phyloP scores from a whole-genome alignment of 2,888 invertebrate species.

The Conchocele bisecta region DNA sequence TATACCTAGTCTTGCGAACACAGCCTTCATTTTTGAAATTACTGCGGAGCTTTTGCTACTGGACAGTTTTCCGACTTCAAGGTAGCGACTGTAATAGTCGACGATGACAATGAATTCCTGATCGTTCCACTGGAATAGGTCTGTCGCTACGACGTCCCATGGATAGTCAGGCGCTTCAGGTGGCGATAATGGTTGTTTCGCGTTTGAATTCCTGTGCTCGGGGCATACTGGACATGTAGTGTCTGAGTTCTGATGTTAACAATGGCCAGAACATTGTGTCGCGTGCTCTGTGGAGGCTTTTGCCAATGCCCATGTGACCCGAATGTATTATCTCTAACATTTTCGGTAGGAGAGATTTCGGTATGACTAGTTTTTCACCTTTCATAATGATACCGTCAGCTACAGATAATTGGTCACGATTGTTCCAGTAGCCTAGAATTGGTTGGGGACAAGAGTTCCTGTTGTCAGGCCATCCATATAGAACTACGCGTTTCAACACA shows the following conservation, averaged over 20 bases:
- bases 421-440: slow-evolving; percentile 15
- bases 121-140: slow-evolving; percentile 46
- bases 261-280: slow-evolving; percentile 58
- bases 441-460: neutral
- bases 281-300: slow-evolving; percentile 37
- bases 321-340: slow-evolving; percentile 48
- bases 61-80: slow-evolving; percentile 21
- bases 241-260: slow-evolving; percentile 35
- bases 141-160: slow-evolving; percentile 53
- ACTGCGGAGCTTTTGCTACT: slow-evolving; percentile 3
- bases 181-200: slow-evolving; percentile 48
- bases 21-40: slow-evolving; percentile 11
- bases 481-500: slow-evolving; percentile 11
- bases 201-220: slow-evolving; percentile 37
- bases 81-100: slow-evolving; percentile 40
- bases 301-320: slow-evolving; percentile 58
- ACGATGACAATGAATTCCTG: slow-evolving; percentile 44
- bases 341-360: slow-evolving; percentile 20
- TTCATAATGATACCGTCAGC: slow-evolving; percentile 30
- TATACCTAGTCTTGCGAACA: slow-evolving; percentile 6
- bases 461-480: slow-evolving; percentile 24
- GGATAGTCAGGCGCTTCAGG: slow-evolving; percentile 35
- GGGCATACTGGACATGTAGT: slow-evolving; percentile 39
- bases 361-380: slow-evolving; percentile 44
- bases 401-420: slow-evolving; percentile 29